Conservation (phyloP, 2,797 vertebrate species). For the Manis crassicaudata region DNA sequence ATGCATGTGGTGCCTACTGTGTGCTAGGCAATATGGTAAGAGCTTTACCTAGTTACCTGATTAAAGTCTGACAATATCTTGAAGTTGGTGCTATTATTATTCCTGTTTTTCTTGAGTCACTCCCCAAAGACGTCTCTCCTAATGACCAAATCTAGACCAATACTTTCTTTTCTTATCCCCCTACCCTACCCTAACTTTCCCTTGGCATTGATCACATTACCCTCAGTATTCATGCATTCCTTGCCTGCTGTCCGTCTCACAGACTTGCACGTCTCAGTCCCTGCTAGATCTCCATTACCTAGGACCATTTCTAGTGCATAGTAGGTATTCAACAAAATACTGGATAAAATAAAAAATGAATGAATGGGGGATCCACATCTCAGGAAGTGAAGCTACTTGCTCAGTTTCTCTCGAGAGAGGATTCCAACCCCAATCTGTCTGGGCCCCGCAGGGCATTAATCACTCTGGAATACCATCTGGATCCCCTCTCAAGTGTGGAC, state of each 20-base stretch:
- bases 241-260: too few relatives aligned
- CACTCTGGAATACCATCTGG: accelerated
- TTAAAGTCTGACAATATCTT: neutral
- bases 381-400: neutral
- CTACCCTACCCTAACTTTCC: neutral
- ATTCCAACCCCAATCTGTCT: neutral
- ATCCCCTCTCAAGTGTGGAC: neutral
- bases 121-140: neutral
- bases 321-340: neutral
- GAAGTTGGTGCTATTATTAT: neutral
- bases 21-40: neutral
- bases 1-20: neutral
- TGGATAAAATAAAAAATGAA: neutral
- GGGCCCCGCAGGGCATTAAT: neutral
- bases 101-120: neutral
- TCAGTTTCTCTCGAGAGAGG: neutral
- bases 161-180: neutral
- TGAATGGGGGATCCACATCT: neutral
- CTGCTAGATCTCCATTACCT: neutral
- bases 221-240: neutral
- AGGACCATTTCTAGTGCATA: neutral
- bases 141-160: too few relatives aligned
- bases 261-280: neutral
- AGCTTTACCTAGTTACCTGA: neutral
- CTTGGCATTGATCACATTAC: too few relatives aligned